Percentiles rank a stretch among this genome's conserved stretches.
Conservation (phyloP, 1,140 invertebrate genomes). For the Lucilia sericata region DNA sequence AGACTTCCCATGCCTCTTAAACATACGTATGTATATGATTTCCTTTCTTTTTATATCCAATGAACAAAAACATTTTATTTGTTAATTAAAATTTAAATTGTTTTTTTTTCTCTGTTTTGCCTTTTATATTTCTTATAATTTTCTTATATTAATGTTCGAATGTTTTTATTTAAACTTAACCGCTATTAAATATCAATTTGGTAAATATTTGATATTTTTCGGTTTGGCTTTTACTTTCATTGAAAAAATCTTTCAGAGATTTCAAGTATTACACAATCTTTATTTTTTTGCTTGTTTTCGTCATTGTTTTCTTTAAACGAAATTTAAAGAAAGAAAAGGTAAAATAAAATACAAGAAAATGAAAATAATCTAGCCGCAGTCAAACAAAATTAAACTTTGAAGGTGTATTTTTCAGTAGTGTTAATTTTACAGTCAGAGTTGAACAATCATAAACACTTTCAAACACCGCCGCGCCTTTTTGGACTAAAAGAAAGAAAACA, state of each 20-base stretch:
- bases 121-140: neutral
- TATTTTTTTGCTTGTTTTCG: neutral
- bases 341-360: neutral
- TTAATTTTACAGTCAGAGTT: too few relatives aligned
- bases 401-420: too few relatives aligned
- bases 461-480: too few relatives aligned
- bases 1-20: neutral
- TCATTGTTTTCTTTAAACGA: neutral
- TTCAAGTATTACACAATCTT: neutral
- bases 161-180: slow-evolving; percentile 1
- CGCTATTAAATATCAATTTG: slow-evolving; percentile 21
- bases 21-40: neutral
- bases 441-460: too few relatives aligned
- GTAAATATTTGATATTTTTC: neutral
- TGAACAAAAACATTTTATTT: neutral
- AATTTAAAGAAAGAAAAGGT: neutral
- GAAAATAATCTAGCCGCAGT: too few relatives aligned
- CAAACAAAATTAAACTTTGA: too few relatives aligned
- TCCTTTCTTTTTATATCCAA: neutral
- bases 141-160: neutral
- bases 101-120: neutral
- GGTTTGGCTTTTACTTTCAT: slow-evolving; percentile 11
- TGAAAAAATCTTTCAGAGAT: neutral
- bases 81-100: slow-evolving; percentile 4
- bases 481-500: too few relatives aligned